Conservation (phyloP, 1,140 invertebrate genomes). For the Chymomyza costata region DNA sequence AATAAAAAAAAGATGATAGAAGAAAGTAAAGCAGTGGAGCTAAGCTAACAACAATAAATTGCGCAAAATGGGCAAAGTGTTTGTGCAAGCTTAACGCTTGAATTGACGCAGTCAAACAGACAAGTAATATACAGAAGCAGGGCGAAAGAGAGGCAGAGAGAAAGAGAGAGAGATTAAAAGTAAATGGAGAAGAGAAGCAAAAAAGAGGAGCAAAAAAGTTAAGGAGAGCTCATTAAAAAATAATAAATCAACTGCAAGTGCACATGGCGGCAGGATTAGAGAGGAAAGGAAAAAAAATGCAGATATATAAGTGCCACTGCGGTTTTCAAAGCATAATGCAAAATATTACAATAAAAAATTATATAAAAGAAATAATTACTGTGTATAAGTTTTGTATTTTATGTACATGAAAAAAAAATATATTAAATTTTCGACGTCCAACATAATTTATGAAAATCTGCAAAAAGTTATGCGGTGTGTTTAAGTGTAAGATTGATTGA, state of each 20-base stretch:
- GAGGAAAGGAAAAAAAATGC: not conserved
- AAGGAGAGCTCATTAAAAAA: conserved; percentile 64
- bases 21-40: too few relatives aligned
- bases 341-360: conserved; percentile 12
- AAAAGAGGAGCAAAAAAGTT: not conserved
- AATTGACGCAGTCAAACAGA: conserved; percentile 19
- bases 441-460: too few relatives aligned
- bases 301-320: conserved; percentile 7
- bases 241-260: conserved; percentile 53
- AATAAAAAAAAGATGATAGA: too few relatives aligned
- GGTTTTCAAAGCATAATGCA: conserved; percentile 44
- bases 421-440: too few relatives aligned
- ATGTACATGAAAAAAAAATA: too few relatives aligned
- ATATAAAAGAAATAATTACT: conserved; percentile 6
- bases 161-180: not conserved
- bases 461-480: conserved; percentile 44
- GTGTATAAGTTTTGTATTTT: too few relatives aligned
- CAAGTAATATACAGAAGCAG: conserved; percentile 2
- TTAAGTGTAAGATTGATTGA: conserved; percentile 59
- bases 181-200: not conserved
- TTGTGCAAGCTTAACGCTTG: conserved; percentile 28
- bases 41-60: too few relatives aligned
- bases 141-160: not conserved
- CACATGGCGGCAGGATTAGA: too few relatives aligned
- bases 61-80: not conserved